phyloP scores from a whole-genome alignment of 1,140 invertebrate species.

The Eumaeus atala region DNA sequence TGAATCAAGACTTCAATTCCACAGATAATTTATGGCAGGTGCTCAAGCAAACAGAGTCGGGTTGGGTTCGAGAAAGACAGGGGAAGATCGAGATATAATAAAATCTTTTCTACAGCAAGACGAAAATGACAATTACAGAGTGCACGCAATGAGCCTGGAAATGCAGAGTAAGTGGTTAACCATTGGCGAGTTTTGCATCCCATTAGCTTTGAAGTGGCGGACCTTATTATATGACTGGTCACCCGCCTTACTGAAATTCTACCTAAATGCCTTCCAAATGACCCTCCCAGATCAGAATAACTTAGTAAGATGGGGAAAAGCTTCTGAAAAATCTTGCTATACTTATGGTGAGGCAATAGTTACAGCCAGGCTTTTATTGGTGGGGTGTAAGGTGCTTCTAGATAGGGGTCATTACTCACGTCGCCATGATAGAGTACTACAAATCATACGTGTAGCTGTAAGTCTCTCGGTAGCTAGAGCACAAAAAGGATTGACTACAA shows the following conservation, averaged over 20 bases:
- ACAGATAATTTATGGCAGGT: not conserved
- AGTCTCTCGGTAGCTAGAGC: constrained; percentile 3
- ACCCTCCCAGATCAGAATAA: constrained; percentile 14
- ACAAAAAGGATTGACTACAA: not conserved
- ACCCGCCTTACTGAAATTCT: not conserved
- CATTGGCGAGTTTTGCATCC: constrained; percentile 4
- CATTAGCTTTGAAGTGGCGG: not conserved
- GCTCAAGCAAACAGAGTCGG: not conserved
- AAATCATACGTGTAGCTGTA: not conserved
- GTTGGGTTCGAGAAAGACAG: not conserved
- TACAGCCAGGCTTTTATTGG: constrained; percentile 14
- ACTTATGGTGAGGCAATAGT: not conserved
- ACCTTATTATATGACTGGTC: not conserved
- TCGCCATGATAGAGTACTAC: constrained; percentile 2
- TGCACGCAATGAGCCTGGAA: constrained; percentile 9
- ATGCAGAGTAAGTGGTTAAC: constrained; percentile 10
- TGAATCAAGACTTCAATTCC: constrained; percentile 10
- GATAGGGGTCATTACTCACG: not conserved
- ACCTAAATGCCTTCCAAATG: constrained; percentile 13
- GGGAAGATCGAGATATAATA: not conserved
- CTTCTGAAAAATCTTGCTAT: constrained; percentile 2
- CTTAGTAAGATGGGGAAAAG: constrained; percentile 10
- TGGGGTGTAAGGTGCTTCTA: not conserved
- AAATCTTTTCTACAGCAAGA: constrained; percentile 1
- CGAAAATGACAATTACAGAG: not conserved